phyloP scores from a whole-genome alignment of 2,888 invertebrate species.

The Synergus japonicus region DNA sequence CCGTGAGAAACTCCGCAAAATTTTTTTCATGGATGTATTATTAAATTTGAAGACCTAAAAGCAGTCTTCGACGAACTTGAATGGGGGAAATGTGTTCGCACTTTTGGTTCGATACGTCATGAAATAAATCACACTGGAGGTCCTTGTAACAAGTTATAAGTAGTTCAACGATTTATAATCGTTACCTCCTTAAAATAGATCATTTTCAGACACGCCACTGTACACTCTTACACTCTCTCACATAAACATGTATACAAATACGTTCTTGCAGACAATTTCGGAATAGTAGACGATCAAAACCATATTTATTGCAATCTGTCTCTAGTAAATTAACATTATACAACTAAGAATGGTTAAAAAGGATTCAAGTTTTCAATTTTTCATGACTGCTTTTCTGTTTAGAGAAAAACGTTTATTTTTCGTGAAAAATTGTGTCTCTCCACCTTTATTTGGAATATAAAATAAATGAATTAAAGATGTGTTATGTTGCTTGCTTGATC shows the following conservation, averaged over 20 bases:
- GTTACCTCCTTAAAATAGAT: constrained; percentile 7
- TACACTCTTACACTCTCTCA: constrained; percentile 18
- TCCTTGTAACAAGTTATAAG: constrained; percentile 1
- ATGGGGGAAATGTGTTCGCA: constrained; percentile 33
- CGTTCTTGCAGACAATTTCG: constrained; percentile 22
- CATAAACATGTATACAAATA: constrained; percentile 34
- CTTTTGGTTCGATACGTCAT: constrained; percentile 32
- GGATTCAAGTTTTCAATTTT: no score
- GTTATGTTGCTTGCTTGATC: constrained; percentile 1
- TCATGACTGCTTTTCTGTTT: no score
- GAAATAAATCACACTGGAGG: constrained; percentile 20
- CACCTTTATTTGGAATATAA: neutral
- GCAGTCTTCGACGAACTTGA: neutral
- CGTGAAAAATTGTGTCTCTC: no score
- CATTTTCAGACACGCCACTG: constrained; percentile 23
- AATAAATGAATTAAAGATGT: neutral
- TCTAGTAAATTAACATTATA: neutral
- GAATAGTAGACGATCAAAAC: neutral
- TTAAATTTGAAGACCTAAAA: neutral
- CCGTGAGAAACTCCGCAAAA: no score
- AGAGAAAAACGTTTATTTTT: no score
- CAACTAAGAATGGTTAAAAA: neutral
- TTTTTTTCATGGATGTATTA: no score
- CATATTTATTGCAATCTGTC: neutral
- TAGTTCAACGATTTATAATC: neutral